Evolutionary conservation across 2,797 vertebrate species (phyloP).

Genomic region (Ispidina lecontei): DNA sequence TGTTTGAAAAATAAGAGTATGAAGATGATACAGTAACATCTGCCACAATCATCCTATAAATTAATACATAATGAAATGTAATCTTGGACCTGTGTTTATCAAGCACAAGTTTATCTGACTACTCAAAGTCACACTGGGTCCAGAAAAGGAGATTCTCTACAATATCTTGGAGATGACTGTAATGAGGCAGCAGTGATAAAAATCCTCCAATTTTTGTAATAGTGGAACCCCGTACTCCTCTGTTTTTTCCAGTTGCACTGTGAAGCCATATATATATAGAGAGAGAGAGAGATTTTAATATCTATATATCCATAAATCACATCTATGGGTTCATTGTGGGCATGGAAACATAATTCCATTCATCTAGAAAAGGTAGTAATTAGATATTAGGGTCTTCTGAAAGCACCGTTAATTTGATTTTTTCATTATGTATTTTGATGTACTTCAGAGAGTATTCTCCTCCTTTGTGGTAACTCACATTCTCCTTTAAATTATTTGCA

Average conservation of each 20-base stretch:
- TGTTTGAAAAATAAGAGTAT: not conserved
- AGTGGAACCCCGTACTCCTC: not conserved
- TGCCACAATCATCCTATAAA: not conserved
- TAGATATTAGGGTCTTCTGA: not conserved
- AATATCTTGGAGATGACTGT: not conserved
- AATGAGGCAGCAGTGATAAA: slow-evolving; percentile 20
- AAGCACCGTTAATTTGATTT: not conserved
- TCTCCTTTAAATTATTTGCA: not conserved
- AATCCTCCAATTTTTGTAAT: not conserved
- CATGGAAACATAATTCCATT: not conserved
- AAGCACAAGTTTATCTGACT: not conserved
- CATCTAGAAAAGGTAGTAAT: not conserved
- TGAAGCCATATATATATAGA: not conserved
- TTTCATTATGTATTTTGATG: not conserved
- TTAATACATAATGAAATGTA: not conserved
- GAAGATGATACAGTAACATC: not conserved
- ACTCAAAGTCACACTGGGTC: not conserved
- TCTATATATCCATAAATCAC: no score
- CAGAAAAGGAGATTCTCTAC: not conserved
- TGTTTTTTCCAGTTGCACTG: not conserved
- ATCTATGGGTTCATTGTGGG: not conserved
- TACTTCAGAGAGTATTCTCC: not conserved
- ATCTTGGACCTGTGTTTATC: not conserved
- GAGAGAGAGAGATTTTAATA: not conserved
- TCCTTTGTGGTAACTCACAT: not conserved